Base-by-base conservation (phyloP, 2,888 invertebrate genomes). In the Anodontia alba region DNA sequence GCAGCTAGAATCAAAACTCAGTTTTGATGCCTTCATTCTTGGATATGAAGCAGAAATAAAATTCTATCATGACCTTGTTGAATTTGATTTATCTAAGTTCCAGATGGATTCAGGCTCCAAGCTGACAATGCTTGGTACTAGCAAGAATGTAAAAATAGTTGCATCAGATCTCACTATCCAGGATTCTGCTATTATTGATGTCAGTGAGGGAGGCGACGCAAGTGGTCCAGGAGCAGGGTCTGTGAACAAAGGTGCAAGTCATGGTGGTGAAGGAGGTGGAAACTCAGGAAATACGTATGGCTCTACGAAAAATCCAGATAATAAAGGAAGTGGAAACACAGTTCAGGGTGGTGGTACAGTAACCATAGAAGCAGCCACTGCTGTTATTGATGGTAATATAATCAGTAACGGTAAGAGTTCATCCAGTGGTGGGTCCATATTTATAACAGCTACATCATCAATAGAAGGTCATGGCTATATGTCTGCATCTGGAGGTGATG, bases 231-330 rank as follows among this genome's bases (percentile, higher is more conserved):
- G 87, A 20, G 78, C 71, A 17, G 80, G 80, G 31, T 49, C 73
- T 17, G 62, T 71, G 0, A 31, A 43, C 8, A 54, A 46, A 43
- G 91, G 91, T 0, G 91, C 85, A 1, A 89, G 89, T 69, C 80
- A 90, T 77, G 91, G 91, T n/a, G 91, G 91, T 33, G 84, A 88
- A 31, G 90, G 90, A 20, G 88, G 88, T 33, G 62, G 20, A n/a
- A 81, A 81, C 46, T n/a, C 66, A 1, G 78, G 69, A 26, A 67
- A 76, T 17, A 81, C 83, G 10, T 89, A 89, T 73, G 90, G 90
- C 17, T 87, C 87, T 2, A 73, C 85, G 0, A 73, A 54, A 33
- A 15, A 74, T 0, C 89, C 90, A 20, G 36, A 33, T 10, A 73
- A 76, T 1, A 78, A 79, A 66, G 91, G 91, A 10, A 87, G 87